Base-by-base conservation (phyloP, 2,888 invertebrate genomes). In the Callimorpha dominula region DNA sequence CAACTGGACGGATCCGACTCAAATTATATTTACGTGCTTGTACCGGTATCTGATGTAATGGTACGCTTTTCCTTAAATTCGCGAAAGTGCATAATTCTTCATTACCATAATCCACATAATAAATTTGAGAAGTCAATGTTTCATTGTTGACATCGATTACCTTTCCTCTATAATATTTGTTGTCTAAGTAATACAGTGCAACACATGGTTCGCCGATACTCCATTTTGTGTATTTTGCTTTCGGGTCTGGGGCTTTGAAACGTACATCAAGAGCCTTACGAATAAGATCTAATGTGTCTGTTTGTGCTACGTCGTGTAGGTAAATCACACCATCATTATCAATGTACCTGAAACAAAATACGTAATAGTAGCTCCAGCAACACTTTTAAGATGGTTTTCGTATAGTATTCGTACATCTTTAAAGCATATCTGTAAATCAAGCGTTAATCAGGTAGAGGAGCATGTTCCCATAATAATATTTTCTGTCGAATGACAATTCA, bases 91-190 rank as follows among this genome's bases (percentile, higher is more conserved):
- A 96, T 0, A 90, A 88, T 89, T 98, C 98, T 62, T 96, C 94
- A 87, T 98, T 98, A 0, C 99, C 99, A 86, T 97, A 99, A 92
- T 99, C 99, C 1, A 98, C 96, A 91, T 98, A 98, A 70, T 96
- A 94, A 0, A 98, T 97, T 71, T 94, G 78, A 77, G 97, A 92
- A 70, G 87, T 83, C 67, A 89, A 83, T 3, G 91, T 81, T 73
- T 96, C 93, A 2, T 90, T 81, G 62, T 92, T 86, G 0, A 96
- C 92, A 70, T 95, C 89, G 1, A 93, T 1, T 4, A 98, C 95
- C 85, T 94, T 92, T 9, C 97, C 98, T 73, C 98, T 96, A 89
- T 98, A 98, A 96, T 97, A 97, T 20, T 94, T 92, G 14, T 96
- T 94, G 86, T 98, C 97, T 20, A 94, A 78, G 81, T 96, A 97